Evolutionary conservation across 2,888 invertebrate genomes (phyloP), one percentile per base, ranked within the genome.

Genomic region (Blastobasis lacticolella): DNA sequence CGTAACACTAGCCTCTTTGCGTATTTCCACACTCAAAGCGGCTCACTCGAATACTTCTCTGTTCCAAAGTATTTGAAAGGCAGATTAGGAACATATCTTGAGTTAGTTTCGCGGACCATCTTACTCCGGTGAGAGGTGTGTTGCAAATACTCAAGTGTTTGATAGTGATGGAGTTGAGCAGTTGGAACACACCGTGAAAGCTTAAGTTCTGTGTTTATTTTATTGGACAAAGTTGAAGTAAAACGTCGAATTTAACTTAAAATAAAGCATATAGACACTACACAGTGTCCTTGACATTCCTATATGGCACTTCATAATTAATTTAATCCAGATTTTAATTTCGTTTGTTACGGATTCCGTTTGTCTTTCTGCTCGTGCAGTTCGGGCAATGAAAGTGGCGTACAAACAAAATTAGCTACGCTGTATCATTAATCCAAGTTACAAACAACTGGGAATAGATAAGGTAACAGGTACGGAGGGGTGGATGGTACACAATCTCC

Each of bases 51-150:
- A 83, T 81, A 80, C 79, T 81, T 79, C 73, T 73, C 71, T 78
- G 81, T 85, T 84, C 72, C 70, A 65, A 85, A 85, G 81, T 82
- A 85, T 87, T 84, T 85, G 82, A 83, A 86, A 84, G 82, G 83
- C 81, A 84, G 87, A 86, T 84, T 81, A 80, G 80, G 72, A 75
- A 73, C 79, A 77, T 76, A 77, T 79, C 77, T 80, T 68, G 66
- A 66, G 66, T 58, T 60, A 75, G 74, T 73, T 73, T 63, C 70
- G 66, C 64, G 63, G 71, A 66, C 60, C 58, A 54, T 54, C 51
- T 43, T 45, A 47, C 53, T 57, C 54, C 57, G 58, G 56, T 57
- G 58, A 60, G 66, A 56, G 66, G 63, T 68, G 67, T 64, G 71
- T 64, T 69, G 75, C 75, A 77, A 78, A 81, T 79, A 79, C 23